A percentile compares a stretch with the other conserved stretches of the same genome.
Conservation (phyloP, 1,140 invertebrate genomes). For the Ctenoplectra terminalis region DNA sequence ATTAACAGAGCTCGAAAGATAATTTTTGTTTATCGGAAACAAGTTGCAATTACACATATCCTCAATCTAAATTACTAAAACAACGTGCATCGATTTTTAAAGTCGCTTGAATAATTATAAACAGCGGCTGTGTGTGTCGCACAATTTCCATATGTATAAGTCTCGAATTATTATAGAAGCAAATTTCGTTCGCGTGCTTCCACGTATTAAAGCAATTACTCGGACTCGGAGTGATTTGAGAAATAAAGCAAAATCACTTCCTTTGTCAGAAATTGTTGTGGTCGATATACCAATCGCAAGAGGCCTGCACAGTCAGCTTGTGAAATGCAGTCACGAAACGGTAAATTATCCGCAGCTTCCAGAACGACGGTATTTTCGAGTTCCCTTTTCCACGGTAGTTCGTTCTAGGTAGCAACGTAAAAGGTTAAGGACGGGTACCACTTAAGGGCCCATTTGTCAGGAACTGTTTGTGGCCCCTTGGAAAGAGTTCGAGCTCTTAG, state of each 20-base stretch:
- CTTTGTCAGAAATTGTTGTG: slow-evolving; percentile 14
- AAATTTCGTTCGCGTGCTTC: neutral
- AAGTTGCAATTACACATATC: too few relatives aligned
- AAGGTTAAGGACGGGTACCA: slow-evolving; percentile 46
- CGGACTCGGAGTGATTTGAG: too few relatives aligned
- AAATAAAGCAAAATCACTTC: neutral
- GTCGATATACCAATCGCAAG: slow-evolving; percentile 25
- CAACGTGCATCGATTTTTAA: too few relatives aligned
- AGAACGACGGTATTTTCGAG: slow-evolving; percentile 33
- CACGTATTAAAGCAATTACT: neutral
- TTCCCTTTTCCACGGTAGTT: slow-evolving; percentile 30
- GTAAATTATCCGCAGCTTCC: neutral
- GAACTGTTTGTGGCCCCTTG: slow-evolving; percentile 57
- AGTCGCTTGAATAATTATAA: too few relatives aligned
- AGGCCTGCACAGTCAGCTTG: too few relatives aligned
- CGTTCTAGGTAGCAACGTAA: slow-evolving; percentile 34
- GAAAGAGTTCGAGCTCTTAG: slow-evolving; percentile 33
- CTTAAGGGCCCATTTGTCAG: slow-evolving; percentile 69
- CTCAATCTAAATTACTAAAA: too few relatives aligned
- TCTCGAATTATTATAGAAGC: too few relatives aligned
- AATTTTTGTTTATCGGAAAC: too few relatives aligned
- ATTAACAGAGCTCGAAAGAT: too few relatives aligned
- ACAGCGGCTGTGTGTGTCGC: too few relatives aligned
- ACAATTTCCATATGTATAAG: too few relatives aligned
- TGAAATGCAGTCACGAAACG: slow-evolving; percentile 14